Base-by-base conservation (phyloP, 2,113 vertebrate genomes). In the Chrysemys picta region DNA sequence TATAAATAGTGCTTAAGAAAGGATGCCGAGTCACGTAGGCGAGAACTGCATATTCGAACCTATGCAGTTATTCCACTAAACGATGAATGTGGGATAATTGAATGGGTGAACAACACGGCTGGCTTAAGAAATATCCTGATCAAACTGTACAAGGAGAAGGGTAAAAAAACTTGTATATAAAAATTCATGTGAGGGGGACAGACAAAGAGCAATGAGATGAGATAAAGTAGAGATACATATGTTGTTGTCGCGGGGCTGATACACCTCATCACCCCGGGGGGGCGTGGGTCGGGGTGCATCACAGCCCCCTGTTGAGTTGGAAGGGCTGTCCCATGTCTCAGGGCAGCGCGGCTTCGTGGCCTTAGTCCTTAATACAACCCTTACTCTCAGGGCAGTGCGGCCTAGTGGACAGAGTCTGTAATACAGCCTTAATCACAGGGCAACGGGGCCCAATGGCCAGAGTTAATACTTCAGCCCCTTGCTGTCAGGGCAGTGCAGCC, bases 1-100 rank as follows among this genome's bases (percentile, higher is more conserved):
- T 93, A 84, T 94, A 72, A 90, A 85, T 78, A 99, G 99, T 99
- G 99, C 94, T 98, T 99, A 84, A 98, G 99, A 94, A 99, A 99
- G 98, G 99, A 99, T 89, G 99, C 99, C 0, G 99, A 99, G 96
- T 99, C 99, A 42, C 98, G 99, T 75, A 98, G 99, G 92, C 98
- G 99, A 97, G 99, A 99, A 90, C 98, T 99, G 45, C 99, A 99
- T 62, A 99, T 99, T 92, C 98, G 99, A 83, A 99, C 99, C 38
- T 99, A 99, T 0, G 99, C 99, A 25, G 99, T 99, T 96, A 99
- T 99, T 94, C 99, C 99, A 17, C 97, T 99, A 94, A 99, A 99
- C 62, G 99, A 99, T 93, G 99, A 99, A 89, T 99, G 99, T 82
- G 99, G 99, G 78, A 99, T 99, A 94, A 99, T 99, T 80, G 99